Evolutionary conservation across 2,797 vertebrate species (phyloP).

Genomic region (Poecilia gillii): DNA sequence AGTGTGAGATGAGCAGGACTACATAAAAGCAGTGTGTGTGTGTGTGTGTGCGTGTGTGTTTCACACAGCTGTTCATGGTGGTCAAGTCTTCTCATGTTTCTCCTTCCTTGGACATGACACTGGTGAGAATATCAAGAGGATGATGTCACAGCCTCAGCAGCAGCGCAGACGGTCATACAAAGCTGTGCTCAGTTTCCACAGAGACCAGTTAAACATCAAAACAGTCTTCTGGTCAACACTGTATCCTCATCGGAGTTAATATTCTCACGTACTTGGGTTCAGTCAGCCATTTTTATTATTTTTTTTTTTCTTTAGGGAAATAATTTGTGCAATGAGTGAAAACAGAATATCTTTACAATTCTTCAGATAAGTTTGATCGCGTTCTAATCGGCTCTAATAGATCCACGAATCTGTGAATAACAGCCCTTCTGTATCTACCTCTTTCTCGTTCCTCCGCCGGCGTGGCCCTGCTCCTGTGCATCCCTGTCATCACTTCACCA

Average conservation of each 20-base stretch:
- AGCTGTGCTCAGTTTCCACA: constrained; percentile 75
- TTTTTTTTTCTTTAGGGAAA: background rate
- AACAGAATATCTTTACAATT: too few relatives aligned
- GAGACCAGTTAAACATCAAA: constrained; percentile 78
- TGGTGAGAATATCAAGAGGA: constrained; percentile 75
- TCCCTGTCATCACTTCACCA: constrained; percentile 46
- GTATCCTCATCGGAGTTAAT: constrained; percentile 16
- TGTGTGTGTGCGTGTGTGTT: constrained; percentile 20
- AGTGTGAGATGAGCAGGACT: constrained; percentile 9
- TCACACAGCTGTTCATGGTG: constrained; percentile 71
- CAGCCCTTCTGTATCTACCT: constrained; percentile 2
- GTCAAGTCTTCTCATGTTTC: constrained; percentile 75
- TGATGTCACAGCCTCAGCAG: constrained; percentile 76
- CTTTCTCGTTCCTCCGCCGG: background rate
- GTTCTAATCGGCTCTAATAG: background rate
- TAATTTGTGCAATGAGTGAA: background rate
- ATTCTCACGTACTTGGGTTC: background rate
- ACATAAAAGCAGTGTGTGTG: constrained; percentile 25
- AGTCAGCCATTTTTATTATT: background rate
- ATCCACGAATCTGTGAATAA: background rate
- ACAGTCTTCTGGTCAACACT: constrained; percentile 48
- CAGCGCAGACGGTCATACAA: constrained; percentile 58
- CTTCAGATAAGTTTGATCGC: background rate
- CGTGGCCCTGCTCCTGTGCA: constrained; percentile 7
- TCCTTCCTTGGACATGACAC: constrained; percentile 70